Percentiles rank a stretch among this genome's conserved stretches.
Conservation (phyloP, 2,888 invertebrate genomes). For the Hartigia nigra region DNA sequence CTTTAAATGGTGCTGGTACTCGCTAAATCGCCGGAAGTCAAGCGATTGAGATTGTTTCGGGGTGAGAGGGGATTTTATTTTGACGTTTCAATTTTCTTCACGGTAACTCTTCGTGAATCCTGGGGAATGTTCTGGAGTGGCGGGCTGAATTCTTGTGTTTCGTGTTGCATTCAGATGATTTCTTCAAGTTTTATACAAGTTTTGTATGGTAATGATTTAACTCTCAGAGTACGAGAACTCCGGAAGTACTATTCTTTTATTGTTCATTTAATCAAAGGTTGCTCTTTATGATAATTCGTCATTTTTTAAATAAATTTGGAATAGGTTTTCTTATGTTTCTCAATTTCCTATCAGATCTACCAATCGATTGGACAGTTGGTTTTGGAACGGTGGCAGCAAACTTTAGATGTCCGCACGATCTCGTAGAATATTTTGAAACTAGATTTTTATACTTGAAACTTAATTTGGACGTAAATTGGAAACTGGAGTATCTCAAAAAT, state of each 20-base stretch:
- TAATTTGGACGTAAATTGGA: not conserved
- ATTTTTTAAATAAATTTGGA: not conserved
- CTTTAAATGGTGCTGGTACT: not conserved
- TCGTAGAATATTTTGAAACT: not conserved
- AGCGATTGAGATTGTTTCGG: not conserved
- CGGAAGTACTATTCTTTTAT: not conserved
- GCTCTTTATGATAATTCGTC: not conserved
- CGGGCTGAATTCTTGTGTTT: not conserved
- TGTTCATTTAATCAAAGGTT: not conserved
- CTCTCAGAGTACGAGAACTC: not conserved
- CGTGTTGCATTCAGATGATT: not conserved
- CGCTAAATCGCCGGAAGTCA: not conserved
- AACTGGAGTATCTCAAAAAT: not conserved
- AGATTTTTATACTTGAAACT: not conserved
- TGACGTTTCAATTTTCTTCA: not conserved
- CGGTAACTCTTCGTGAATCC: not conserved
- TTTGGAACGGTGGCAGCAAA: not conserved
- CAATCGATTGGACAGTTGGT: not conserved
- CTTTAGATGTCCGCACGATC: not conserved
- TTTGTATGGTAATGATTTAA: not conserved
- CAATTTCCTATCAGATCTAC: not conserved
- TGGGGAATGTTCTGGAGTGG: not conserved
- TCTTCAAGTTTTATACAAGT: not conserved
- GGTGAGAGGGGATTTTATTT: not conserved
- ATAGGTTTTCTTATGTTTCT: not conserved